These are phyloP conservation scores for Genyomyrus donnyi DNA, from an alignment of 2,113 vertebrate species.

Conservation along the genomic window DNA sequence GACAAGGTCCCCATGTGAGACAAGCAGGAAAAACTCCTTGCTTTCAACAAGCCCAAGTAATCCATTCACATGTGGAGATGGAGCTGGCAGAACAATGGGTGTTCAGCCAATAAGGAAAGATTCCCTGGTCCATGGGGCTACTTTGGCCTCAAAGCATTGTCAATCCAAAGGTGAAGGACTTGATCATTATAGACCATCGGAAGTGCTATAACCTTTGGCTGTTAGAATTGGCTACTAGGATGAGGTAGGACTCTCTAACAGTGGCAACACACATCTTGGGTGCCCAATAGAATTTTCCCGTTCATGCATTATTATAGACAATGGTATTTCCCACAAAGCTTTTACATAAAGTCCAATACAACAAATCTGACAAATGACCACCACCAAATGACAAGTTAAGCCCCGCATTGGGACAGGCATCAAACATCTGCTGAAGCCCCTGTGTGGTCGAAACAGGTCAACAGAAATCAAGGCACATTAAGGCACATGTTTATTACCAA, in stretches of 20 bases:
- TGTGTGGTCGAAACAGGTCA: background rate
- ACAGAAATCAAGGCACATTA: background rate
- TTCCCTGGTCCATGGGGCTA: background rate
- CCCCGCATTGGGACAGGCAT: background rate
- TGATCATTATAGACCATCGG: conserved; percentile 8
- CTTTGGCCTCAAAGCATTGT: conserved; percentile 20
- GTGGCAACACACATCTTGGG: background rate
- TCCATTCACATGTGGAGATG: conserved; percentile 24
- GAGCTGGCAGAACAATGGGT: conserved; percentile 19
- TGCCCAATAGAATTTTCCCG: background rate
- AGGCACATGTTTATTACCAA: background rate
- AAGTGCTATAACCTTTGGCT: conserved; percentile 23
- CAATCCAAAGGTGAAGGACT: conserved; percentile 19
- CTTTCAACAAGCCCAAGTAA: conserved; percentile 19
- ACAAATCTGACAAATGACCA: background rate
- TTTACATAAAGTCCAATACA: background rate
- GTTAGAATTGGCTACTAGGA: conserved; percentile 26
- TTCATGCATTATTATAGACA: background rate
- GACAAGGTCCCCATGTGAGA: conserved; percentile 43
- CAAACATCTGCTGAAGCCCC: background rate
- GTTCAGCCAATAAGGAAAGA: background rate
- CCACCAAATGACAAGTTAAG: background rate
- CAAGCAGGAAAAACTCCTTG: conserved; percentile 37
- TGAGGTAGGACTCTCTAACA: conserved; percentile 19
- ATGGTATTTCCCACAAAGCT: background rate